These are phyloP conservation scores for Melanocharis versteri DNA, from an alignment of 2,113 vertebrate genomes.

Conservation along the genomic window DNA sequence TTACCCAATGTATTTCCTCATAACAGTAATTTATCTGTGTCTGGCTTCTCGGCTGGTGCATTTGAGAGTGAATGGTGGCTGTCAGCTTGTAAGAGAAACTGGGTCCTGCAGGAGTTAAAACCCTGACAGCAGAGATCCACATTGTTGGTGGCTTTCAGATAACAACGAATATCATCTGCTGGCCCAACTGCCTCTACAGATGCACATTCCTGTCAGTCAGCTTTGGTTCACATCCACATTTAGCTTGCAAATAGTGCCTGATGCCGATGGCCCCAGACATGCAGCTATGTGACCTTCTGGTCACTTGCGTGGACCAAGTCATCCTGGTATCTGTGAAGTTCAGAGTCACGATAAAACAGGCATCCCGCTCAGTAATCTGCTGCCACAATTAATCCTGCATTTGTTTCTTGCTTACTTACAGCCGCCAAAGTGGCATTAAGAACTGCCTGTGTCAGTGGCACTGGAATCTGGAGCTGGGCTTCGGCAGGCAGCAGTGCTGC, in stretches of 20 bases:
- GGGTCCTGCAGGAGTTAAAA: background rate
- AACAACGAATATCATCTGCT: background rate
- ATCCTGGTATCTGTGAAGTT: background rate
- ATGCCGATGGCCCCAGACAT: background rate
- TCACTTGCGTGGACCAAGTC: background rate
- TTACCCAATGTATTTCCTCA: background rate
- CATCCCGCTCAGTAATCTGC: background rate
- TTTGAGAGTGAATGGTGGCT: background rate
- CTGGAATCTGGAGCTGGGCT: background rate
- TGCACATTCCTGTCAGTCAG: conserved; percentile 64
- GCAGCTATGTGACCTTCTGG: conserved; percentile 35
- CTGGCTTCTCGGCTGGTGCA: background rate
- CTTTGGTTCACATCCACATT: conserved; percentile 1
- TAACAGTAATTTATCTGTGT: background rate
- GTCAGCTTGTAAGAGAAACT: background rate
- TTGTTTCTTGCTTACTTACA: conserved; percentile 36
- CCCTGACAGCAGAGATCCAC: background rate
- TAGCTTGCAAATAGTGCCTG: background rate
- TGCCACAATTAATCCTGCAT: conserved; percentile 43
- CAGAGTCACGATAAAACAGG: background rate
- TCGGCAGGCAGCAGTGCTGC: background rate
- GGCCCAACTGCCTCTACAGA: conserved; percentile 37
- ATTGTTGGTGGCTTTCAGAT: background rate
- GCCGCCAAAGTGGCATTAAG: background rate
- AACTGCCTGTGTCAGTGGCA: background rate